Base-by-base conservation (phyloP, 2,797 vertebrate genomes). In the Pantherophis vulpinus region DNA sequence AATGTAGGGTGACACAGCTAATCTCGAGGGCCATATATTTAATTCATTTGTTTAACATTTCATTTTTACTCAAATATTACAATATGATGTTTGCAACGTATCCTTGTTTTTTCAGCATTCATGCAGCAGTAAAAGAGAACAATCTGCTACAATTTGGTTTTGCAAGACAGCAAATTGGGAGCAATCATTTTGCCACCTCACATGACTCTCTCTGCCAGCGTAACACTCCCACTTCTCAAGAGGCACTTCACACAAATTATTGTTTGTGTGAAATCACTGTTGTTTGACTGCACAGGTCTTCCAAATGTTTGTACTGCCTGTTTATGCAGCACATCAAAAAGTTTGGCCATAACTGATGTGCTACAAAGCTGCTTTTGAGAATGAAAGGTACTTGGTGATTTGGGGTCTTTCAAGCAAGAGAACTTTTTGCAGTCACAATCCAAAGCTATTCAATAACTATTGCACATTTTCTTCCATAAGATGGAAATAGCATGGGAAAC, bases 281-380 rank as follows among this genome's bases (percentile, higher is more conserved):
- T 79, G 56, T 63, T 89, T 94, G 20, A 87, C 51, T 86, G 79
- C 61, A 47, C 66, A 47, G 89, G 79, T 90, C 89, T 90, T 58
- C 56, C 32, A 58, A 90, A 87, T 37, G 70, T 59, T 91, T 93
- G 74, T 4, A 86, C 87, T 59, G 29, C 25, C 42, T 7, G 61
- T 37, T 47, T 92, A 91, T 56, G 7, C 11, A 0, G 6, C 59
- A 90, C 23, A 14, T 29, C 86, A 92, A 70, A 93, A 91, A 86
- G 55, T 6, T 59, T 59, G 87, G 29, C 56, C 56, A 59, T 88
- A 88, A 93, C 92, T 88, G 83, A 94, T 47, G 9, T 83, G 86
- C 90, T 29, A n/a, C 90, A 93, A 56, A 94, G 12, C 16, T 0
- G 0, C 58, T 5, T 56, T 93, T 87, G 0, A 0, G 90, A 32